phyloP scores from a whole-genome alignment of 2,888 invertebrate species.

The Sycophila texana region DNA sequence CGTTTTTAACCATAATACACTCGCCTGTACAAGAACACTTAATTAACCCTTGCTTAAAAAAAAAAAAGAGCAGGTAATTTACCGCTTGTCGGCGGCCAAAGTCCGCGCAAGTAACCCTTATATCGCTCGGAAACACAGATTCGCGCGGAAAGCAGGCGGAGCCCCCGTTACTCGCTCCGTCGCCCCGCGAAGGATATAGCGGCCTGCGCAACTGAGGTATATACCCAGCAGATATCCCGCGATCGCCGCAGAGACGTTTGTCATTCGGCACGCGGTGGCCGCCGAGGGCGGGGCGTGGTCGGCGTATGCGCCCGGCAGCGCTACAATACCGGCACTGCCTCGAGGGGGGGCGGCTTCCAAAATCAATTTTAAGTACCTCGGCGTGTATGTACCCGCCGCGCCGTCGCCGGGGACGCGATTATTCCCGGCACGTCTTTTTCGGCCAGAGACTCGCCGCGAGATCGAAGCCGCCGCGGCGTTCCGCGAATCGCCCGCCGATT shows the following conservation, averaged over 20 bases:
- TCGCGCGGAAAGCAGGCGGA: background rate
- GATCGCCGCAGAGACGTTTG: slow-evolving; percentile 22
- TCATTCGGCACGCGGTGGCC: slow-evolving; percentile 18
- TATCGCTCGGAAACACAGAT: too few species aligned
- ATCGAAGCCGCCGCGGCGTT: too few species aligned
- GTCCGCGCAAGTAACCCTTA: too few species aligned
- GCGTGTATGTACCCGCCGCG: too few species aligned
- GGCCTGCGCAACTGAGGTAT: too few species aligned
- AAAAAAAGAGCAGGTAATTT: too few species aligned
- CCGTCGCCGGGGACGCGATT: slow-evolving; percentile 26
- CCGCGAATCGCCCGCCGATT: too few species aligned
- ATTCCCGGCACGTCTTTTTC: slow-evolving; percentile 48
- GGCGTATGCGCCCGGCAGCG: slow-evolving; percentile 2
- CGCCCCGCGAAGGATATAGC: background rate
- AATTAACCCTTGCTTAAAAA: too few species aligned
- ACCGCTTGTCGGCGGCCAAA: too few species aligned
- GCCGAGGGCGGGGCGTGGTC: slow-evolving; percentile 43
- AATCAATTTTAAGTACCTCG: slow-evolving; percentile 56
- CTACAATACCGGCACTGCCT: background rate
- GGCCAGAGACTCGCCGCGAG: background rate
- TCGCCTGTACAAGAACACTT: too few species aligned
- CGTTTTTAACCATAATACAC: too few species aligned
- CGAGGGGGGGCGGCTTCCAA: slow-evolving; percentile 48
- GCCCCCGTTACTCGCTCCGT: background rate
- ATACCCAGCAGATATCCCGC: background rate